Percentiles rank a stretch among this genome's conserved stretches.
phyloP scores from a whole-genome alignment of 1,140 invertebrate species.

The Condylostylus longicornis region DNA sequence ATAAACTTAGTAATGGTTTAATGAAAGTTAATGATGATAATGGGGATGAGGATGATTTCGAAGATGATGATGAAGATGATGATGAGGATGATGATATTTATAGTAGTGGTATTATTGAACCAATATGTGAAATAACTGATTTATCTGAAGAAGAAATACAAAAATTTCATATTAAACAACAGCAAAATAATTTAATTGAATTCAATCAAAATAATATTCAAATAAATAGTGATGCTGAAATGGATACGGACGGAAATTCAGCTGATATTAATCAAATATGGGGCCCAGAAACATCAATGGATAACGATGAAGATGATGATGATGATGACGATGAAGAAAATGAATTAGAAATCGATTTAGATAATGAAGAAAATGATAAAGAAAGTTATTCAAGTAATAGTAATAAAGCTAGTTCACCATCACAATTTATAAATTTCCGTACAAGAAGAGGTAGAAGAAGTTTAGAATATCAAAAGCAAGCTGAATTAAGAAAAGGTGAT shows the following conservation, averaged over 20 bases:
- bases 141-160: slow-evolving; percentile 10
- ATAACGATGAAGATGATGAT: slow-evolving; percentile 8
- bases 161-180: slow-evolving; percentile 5
- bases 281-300: slow-evolving; percentile 1
- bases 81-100: slow-evolving; percentile 17
- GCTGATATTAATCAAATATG: slow-evolving; percentile 6
- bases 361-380: slow-evolving; percentile 7
- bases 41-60: slow-evolving; percentile 5
- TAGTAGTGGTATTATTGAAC: slow-evolving; percentile 28
- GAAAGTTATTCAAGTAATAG: slow-evolving; percentile 11
- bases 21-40: too few relatives aligned
- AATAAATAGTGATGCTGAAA: neutral
- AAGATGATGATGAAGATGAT: slow-evolving; percentile 8
- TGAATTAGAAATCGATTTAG: slow-evolving; percentile 9
- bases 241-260: slow-evolving; percentile 11
- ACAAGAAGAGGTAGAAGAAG: neutral
- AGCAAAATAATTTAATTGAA: slow-evolving; percentile 1
- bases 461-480: neutral
- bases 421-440: too few relatives aligned
- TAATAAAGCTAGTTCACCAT: too few relatives aligned
- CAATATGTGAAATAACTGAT: slow-evolving; percentile 17
- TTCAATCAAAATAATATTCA: neutral
- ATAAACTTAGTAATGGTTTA: neutral
- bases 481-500: neutral
- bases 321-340: slow-evolving; percentile 9